These are phyloP conservation scores for Oxytorus armatus DNA, from an alignment of 2,888 invertebrate species.

Conservation along the genomic window DNA sequence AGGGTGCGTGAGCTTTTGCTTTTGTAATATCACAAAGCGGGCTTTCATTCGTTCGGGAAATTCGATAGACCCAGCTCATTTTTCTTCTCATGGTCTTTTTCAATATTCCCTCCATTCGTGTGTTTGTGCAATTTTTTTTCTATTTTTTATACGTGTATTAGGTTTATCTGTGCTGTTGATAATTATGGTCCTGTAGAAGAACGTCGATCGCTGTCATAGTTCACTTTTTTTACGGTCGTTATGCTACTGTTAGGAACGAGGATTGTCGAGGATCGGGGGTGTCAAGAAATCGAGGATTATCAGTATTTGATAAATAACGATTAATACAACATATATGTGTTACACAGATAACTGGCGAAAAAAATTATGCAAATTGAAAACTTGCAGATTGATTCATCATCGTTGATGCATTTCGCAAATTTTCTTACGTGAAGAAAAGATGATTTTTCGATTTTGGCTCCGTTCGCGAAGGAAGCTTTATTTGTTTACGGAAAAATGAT, in stretches of 20 bases:
- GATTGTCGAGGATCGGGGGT: no score
- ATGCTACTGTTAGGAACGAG: no score
- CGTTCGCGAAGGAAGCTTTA: no score
- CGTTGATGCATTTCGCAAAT: no score
- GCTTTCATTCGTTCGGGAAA: slow-evolving; percentile 76
- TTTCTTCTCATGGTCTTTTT: slow-evolving; percentile 23
- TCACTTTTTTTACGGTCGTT: neutral
- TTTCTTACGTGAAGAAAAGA: no score
- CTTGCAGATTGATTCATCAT: no score
- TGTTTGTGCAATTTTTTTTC: neutral
- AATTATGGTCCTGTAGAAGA: neutral
- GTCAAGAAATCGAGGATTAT: no score
- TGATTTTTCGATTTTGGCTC: no score
- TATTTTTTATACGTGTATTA: slow-evolving; percentile 3
- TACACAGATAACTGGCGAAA: no score
- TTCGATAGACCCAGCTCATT: slow-evolving; percentile 67
- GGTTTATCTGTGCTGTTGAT: slow-evolving; percentile 2
- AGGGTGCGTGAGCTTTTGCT: slow-evolving; percentile 55
- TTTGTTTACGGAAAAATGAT: no score
- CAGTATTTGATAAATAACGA: neutral
- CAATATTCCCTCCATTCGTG: slow-evolving; percentile 28
- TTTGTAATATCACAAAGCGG: slow-evolving; percentile 62
- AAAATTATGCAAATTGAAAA: no score
- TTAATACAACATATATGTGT: no score
- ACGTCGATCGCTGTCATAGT: slow-evolving; percentile 1